Conservation (phyloP, 2,888 invertebrate species). For the Rhagonycha lutea region DNA sequence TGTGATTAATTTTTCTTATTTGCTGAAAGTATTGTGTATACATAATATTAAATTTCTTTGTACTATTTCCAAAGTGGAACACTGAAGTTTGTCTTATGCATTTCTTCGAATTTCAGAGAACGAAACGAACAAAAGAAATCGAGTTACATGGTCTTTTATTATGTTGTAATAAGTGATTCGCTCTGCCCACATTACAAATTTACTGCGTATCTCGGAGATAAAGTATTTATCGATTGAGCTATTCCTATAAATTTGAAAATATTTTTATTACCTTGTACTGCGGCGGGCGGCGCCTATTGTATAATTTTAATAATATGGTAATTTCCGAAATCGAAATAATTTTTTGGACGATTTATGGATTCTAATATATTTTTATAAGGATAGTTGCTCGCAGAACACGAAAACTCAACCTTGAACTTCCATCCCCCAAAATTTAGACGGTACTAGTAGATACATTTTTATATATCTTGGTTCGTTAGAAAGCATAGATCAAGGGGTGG, state of each 20-base stretch:
- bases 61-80: not conserved
- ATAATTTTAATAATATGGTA: not conserved
- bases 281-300: not conserved
- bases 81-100: not conserved
- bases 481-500: constrained; percentile 22
- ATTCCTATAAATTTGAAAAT: not conserved
- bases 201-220: not conserved
- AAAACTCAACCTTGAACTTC: not conserved
- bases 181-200: not conserved
- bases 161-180: not conserved
- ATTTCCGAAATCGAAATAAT: not conserved
- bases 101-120: not conserved
- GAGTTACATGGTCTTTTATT: not conserved
- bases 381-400: not conserved
- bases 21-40: not conserved
- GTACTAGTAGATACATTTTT: not conserved
- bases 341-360: not conserved
- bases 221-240: not conserved
- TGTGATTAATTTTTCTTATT: too few relatives aligned
- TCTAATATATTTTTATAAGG: not conserved
- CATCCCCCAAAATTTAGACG: not conserved
- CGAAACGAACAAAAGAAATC: not conserved
- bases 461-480: not conserved
- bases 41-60: not conserved
- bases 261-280: not conserved